Base-by-base conservation (phyloP, 1,140 invertebrate genomes). In the Coelopa frigida region DNA sequence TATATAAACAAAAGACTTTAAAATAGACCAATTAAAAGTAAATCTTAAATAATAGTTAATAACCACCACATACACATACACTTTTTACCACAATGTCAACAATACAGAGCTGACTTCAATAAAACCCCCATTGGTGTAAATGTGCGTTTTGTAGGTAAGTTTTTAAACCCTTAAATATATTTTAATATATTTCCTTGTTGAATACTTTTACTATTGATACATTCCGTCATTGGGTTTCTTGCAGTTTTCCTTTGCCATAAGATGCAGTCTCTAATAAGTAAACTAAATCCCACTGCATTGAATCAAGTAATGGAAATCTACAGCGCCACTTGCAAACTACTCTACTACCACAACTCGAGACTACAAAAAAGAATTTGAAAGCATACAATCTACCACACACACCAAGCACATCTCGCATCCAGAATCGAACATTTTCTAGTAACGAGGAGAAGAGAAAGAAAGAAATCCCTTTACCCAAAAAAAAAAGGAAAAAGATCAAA, bases 291-390 rank as follows among this genome's bases (percentile, higher is more conserved):
- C 35, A 43, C 18, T 38, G 23, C 36, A 31, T 42, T 40, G 39
- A 27, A 35, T 26, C 15, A 35, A 21, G 24, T 15, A 24, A 29
- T 35, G 20, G 46, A 48, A 42, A 35, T 40, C 21, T 37, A 21
- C 39, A 48, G 46, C 40, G 26, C 40, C 27, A 48, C 40, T 27
- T 43, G 31, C 32, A 48, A 48, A 48, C 33, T 48, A 42, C 40
- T 48, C 15, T 48, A 48, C 33, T 40, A 48, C 11, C 39, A 48
- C 23, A 46, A 46, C 21, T 42, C 40, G 27, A 48, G 46, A 48
- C 40, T 42, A 35, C 46, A 43, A 18, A 42, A 48, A 23, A 43
- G 46, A 41, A 48, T 48, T 48, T 48, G 40, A 46, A 37, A 39
- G 14, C 20, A 21, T 18, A 31, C 37, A n/a, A 18, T 38, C 36